These are phyloP conservation scores for Bombylius discolor DNA, from an alignment of 2,888 invertebrate genomes.

Conservation along the genomic window DNA sequence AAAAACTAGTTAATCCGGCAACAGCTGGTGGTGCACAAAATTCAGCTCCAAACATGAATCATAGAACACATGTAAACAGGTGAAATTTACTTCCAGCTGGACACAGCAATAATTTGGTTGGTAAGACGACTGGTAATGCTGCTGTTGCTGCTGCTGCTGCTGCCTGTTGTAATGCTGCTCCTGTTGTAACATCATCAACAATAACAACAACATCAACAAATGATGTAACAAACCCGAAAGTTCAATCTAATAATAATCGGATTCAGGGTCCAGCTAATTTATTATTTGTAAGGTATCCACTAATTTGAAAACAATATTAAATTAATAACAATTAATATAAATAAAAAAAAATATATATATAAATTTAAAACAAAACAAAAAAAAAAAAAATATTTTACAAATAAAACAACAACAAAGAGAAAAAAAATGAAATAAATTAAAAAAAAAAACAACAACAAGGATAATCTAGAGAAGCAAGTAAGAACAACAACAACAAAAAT, in stretches of 20 bases:
- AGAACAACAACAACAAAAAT: too few species aligned
- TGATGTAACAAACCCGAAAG: slow-evolving; percentile 11
- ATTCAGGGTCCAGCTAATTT: slow-evolving; percentile 30
- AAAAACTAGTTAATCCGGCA: slow-evolving; percentile 19
- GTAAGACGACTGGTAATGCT: slow-evolving; percentile 1
- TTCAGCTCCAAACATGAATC: slow-evolving; percentile 25
- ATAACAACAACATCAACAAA: slow-evolving; percentile 14
- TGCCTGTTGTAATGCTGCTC: neutral
- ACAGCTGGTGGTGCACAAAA: slow-evolving; percentile 22
- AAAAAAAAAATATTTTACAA: neutral
- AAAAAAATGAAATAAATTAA: neutral
- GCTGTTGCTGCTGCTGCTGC: slow-evolving; percentile 6
- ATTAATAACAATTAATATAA: too few species aligned
- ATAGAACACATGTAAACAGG: slow-evolving; percentile 36
- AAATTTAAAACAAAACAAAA: neutral
- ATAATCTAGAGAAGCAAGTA: too few species aligned
- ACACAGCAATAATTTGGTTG: slow-evolving; percentile 14
- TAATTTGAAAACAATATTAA: slow-evolving; percentile 1
- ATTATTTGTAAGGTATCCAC: slow-evolving; percentile 32
- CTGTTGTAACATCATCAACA: slow-evolving; percentile 9
- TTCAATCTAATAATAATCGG: slow-evolving; percentile 20
- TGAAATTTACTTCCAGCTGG: slow-evolving; percentile 31
- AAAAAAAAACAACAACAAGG: too few species aligned
- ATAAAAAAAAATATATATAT: neutral
- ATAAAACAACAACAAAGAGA: neutral